Conservation (phyloP, 2,113 vertebrate species). For the Toxotes jaculatrix region DNA sequence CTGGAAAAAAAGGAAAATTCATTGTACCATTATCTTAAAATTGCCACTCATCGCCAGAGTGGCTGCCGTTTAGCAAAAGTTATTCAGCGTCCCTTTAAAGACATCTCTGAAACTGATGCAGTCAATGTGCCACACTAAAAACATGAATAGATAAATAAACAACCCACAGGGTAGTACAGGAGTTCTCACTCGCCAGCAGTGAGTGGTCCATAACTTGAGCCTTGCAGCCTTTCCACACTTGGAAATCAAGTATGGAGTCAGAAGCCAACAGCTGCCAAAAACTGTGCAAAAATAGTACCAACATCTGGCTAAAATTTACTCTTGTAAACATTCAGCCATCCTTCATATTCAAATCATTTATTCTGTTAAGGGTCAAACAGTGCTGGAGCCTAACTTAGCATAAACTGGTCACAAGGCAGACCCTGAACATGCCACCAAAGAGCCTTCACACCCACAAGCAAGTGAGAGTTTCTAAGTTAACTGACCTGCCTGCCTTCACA, state of each 20-base stretch:
- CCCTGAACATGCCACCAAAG: constrained; percentile 16
- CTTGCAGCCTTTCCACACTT: neutral
- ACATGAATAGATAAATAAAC: neutral
- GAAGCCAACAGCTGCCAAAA: constrained; percentile 7
- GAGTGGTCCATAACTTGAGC: neutral
- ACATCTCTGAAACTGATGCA: neutral
- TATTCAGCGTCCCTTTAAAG: neutral
- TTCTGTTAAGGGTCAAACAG: neutral
- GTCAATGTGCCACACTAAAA: neutral
- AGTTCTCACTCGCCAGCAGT: neutral
- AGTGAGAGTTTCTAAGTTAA: neutral
- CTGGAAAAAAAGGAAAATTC: neutral
- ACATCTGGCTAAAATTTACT: constrained; percentile 15
- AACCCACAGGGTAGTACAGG: neutral
- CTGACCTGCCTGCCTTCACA: neutral
- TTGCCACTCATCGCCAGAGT: neutral
- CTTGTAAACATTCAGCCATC: constrained; percentile 12
- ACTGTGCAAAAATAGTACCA: neutral
- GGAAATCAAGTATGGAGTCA: constrained; percentile 17
- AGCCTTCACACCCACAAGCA: neutral
- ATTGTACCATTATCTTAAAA: neutral
- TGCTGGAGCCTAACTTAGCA: neutral
- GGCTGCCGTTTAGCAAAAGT: neutral
- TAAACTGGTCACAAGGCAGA: neutral
- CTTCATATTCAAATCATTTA: constrained; percentile 24